Conservation (phyloP, 1,140 invertebrate species). For the Drosophila oshimai region DNA sequence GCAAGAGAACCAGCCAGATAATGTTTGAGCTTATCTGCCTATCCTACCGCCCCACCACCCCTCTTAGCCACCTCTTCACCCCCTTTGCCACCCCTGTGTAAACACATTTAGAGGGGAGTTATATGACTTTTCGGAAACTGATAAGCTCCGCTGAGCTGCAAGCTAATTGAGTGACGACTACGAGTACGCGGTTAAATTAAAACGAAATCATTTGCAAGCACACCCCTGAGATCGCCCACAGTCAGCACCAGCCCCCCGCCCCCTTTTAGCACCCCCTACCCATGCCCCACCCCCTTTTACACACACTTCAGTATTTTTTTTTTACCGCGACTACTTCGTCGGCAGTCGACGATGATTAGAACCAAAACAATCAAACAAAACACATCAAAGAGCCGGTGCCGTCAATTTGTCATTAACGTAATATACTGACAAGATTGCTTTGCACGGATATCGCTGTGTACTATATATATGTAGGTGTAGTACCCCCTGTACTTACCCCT, state of each 20-base stretch:
- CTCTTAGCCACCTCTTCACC: neutral
- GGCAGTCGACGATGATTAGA: slow-evolving; percentile 77
- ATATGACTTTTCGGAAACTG: slow-evolving; percentile 74
- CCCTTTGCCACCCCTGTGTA: slow-evolving; percentile 5
- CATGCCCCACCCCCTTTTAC: slow-evolving; percentile 1
- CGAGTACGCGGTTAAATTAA: slow-evolving; percentile 69
- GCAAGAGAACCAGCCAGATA: slow-evolving; percentile 41
- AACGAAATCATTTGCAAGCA: slow-evolving; percentile 78
- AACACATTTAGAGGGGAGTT: slow-evolving; percentile 28
- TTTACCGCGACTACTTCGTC: slow-evolving; percentile 58
- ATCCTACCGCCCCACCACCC: neutral
- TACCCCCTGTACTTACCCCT: slow-evolving; percentile 12
- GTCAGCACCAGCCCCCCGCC: neutral
- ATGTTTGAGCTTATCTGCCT: slow-evolving; percentile 50
- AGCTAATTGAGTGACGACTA: slow-evolving; percentile 65
- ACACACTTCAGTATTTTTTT: slow-evolving; percentile 9
- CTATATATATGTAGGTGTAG: slow-evolving; percentile 2
- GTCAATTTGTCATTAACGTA: slow-evolving; percentile 81
- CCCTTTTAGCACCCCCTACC: no score
- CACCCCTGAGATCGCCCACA: slow-evolving; percentile 31
- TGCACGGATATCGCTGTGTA: slow-evolving; percentile 67
- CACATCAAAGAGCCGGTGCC: slow-evolving; percentile 68
- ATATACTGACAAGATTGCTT: slow-evolving; percentile 81
- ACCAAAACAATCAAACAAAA: slow-evolving; percentile 80
- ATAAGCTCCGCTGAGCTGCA: slow-evolving; percentile 53